Evolutionary conservation across 1,140 invertebrate genomes (phyloP), one percentile per base, ranked within the genome.

Genomic region (Globodera rostochiensis): DNA sequence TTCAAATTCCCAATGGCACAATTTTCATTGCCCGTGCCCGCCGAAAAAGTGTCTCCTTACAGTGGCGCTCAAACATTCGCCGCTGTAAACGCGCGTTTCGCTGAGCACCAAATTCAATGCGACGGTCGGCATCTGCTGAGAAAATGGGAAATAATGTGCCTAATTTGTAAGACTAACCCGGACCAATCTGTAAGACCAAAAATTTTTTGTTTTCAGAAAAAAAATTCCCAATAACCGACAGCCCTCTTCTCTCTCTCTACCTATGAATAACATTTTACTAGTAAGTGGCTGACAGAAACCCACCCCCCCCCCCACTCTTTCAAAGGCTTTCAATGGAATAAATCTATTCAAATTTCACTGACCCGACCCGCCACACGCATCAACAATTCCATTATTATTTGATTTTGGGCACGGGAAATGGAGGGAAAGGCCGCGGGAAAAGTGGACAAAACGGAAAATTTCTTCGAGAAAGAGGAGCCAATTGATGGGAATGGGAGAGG

Each of bases 101-200:
- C 77, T 74, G 19, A 88, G 67, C 1, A 86, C 86, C 36, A 88
- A 74, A 79, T 88, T 88, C 47, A 88, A 57, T 47, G 83, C 81
- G 9, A 88, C 80, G 6, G 88, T 83, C 8, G 87, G 88, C 87
- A 88, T 88, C 87, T 88, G 70, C 11, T 13, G 70, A 53, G 66
- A 6, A 49, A 69, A 71, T 71, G 69, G 8, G 67, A 19, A 21
- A 15, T 21, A 66, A 21, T 36, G 36, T 36, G 25, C 25, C 25
- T n/a, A 36, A 36, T 36, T 36, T 36, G 36, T 36, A 36, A 36
- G 36, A 36, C 36, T 36, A 36, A 36, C 36, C 36, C 36, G 36
- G 36, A 36, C 36, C 36, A 36, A 36, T 3, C 36, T 3, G 36
- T 36, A 36, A 36, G 3, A 36, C 36, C 36, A 36, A 36, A 36